Percentiles rank a stretch among this genome's conserved stretches.
phyloP scores from a whole-genome alignment of 1,140 invertebrate species.

The Danaus melanippus region DNA sequence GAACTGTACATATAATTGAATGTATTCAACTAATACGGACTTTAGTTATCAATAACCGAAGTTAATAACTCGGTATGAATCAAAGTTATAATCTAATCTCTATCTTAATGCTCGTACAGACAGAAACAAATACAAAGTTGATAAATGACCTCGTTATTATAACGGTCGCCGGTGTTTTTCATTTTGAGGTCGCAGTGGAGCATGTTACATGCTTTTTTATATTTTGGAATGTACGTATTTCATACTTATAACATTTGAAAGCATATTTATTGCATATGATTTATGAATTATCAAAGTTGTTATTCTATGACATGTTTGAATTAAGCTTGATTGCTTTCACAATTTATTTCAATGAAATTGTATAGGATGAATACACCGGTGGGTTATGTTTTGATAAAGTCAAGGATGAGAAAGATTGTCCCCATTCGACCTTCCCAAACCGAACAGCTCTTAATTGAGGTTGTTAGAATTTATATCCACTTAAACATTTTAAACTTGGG shows the following conservation, averaged over 20 bases:
- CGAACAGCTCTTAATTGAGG: background rate
- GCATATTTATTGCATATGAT: conserved; percentile 2
- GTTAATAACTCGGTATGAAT: conserved; percentile 27
- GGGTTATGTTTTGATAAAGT: conserved; percentile 23
- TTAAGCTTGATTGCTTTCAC: conserved; percentile 35
- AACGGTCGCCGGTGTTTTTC: conserved; percentile 62
- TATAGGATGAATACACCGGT: conserved; percentile 13
- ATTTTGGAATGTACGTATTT: conserved; percentile 17
- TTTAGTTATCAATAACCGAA: conserved; percentile 22
- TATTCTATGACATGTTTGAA: conserved; percentile 23
- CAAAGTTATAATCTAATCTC: conserved; percentile 39
- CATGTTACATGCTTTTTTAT: conserved; percentile 47
- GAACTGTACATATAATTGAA: conserved; percentile 28
- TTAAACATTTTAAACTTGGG: conserved; percentile 24
- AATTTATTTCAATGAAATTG: conserved; percentile 28
- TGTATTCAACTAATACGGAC: conserved; percentile 22
- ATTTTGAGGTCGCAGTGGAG: conserved; percentile 62
- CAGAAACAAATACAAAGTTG: conserved; percentile 65
- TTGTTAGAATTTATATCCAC: background rate
- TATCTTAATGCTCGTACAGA: conserved; percentile 46
- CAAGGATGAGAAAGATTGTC: conserved; percentile 32
- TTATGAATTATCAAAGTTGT: conserved; percentile 1
- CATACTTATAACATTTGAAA: conserved; percentile 12
- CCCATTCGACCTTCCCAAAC: conserved; percentile 15
- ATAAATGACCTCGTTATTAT: conserved; percentile 70